A percentile compares a stretch with the other conserved stretches of the same genome.
Evolutionary conservation across 2,113 vertebrate species (phyloP).

Genomic region (Platycercus adscitus): DNA sequence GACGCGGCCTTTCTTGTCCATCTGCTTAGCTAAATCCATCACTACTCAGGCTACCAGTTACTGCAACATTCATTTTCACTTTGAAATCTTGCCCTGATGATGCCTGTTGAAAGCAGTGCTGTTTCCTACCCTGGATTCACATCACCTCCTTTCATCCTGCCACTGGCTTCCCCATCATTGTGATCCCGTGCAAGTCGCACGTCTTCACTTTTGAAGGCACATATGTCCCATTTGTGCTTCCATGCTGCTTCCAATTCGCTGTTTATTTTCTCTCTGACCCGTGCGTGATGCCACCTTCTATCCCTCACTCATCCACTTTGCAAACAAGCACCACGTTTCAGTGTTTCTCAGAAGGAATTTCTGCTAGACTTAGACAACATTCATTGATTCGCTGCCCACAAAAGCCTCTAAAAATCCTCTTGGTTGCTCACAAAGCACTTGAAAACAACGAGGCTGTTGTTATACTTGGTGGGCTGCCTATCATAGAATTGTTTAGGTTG

Average conservation of each 20-base stretch:
- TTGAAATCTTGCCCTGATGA: neutral
- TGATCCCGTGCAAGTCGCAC: neutral
- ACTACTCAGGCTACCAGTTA: neutral
- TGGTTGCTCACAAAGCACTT: neutral
- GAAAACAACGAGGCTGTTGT: neutral
- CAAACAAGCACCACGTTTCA: neutral
- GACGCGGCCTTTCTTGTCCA: neutral
- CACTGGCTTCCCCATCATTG: neutral
- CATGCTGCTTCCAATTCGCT: neutral
- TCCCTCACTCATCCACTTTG: neutral
- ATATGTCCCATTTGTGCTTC: neutral
- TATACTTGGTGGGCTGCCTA: neutral
- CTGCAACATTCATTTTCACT: fast-evolving
- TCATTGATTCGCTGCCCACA: neutral
- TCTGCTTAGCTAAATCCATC: neutral
- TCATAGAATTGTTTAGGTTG: neutral
- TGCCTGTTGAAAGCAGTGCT: neutral
- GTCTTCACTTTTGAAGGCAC: neutral
- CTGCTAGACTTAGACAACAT: neutral
- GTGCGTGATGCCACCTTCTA: neutral
- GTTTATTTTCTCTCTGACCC: neutral
- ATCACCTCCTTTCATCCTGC: neutral
- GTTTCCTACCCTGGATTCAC: neutral
- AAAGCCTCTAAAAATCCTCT: neutral
- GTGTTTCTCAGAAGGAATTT: neutral